phyloP scores from a whole-genome alignment of 2,888 invertebrate species.

The Caenorhabditis sulstoni region DNA sequence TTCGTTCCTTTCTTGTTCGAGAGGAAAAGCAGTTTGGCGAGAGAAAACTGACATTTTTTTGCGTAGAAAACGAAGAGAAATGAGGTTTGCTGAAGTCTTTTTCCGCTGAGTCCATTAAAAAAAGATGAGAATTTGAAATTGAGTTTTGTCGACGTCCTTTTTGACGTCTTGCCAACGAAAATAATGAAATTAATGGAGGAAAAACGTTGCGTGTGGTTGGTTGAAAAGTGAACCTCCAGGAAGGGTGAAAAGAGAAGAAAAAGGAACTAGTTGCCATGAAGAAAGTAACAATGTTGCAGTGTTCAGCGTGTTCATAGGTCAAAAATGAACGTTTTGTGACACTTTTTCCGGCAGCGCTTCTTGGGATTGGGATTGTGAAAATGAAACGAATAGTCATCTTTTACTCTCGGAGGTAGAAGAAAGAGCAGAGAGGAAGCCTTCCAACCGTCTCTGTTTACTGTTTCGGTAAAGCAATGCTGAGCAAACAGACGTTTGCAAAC shows the following conservation, averaged over 20 bases:
- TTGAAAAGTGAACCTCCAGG: not conserved
- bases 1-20: not conserved
- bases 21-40: not conserved
- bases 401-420: not conserved
- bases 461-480: slow-evolving; percentile 51
- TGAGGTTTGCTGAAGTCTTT: not conserved
- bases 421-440: slow-evolving; percentile 1
- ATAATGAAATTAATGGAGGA: slow-evolving; percentile 9
- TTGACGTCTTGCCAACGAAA: not conserved
- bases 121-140: slow-evolving; percentile 39
- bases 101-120: slow-evolving; percentile 25
- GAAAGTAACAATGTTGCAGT: not conserved
- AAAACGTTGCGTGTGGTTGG: not conserved
- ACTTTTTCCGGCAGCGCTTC: no score
- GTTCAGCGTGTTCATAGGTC: not conserved
- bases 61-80: slow-evolving; percentile 1
- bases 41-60: slow-evolving; percentile 22
- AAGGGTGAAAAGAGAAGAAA: not conserved
- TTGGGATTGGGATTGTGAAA: no score
- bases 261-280: not conserved
- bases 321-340: not conserved
- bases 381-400: slow-evolving; percentile 28
- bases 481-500: slow-evolving; percentile 34
- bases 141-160: slow-evolving; percentile 8
- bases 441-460: slow-evolving; percentile 27